Evolutionary conservation across 2,888 invertebrate species (phyloP).

Genomic region (Apamea anceps): DNA sequence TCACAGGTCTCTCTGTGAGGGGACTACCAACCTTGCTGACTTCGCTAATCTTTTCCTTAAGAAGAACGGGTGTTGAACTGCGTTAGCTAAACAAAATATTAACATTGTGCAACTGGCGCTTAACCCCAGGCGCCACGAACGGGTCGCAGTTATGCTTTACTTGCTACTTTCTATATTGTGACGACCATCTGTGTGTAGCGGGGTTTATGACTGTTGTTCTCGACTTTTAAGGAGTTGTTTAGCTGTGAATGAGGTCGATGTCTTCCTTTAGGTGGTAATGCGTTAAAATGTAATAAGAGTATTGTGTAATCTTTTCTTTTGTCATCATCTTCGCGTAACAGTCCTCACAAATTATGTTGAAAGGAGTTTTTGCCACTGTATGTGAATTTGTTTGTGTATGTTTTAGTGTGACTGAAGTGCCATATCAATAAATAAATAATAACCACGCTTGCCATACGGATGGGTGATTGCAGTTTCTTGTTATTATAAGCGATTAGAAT

Average conservation of each 20-base stretch:
- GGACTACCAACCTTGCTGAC: background rate
- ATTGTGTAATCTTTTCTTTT: background rate
- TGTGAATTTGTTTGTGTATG: too few species aligned
- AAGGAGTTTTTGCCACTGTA: background rate
- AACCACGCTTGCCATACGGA: background rate
- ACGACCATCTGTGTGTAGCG: conserved; percentile 42
- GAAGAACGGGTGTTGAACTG: background rate
- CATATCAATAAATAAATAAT: too few species aligned
- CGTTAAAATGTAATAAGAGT: background rate
- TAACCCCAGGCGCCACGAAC: conserved; percentile 41
- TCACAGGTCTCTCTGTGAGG: background rate
- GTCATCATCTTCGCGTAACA: background rate
- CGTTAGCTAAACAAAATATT: conserved; percentile 37
- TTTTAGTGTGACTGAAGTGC: too few species aligned
- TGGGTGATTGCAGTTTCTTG: background rate
- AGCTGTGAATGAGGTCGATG: conserved; percentile 21
- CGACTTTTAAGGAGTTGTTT: conserved; percentile 38
- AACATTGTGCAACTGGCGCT: conserved; percentile 28
- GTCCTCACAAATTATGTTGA: too few species aligned
- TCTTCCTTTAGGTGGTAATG: background rate
- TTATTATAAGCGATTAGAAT: background rate
- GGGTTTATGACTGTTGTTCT: conserved; percentile 15
- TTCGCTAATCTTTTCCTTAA: background rate
- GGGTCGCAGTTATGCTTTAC: conserved; percentile 51
- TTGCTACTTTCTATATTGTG: conserved; percentile 60